Evolutionary conservation across 2,797 vertebrate species (phyloP), one percentile per base, ranked within the genome.

Genomic region (Sparidentex hasta): DNA sequence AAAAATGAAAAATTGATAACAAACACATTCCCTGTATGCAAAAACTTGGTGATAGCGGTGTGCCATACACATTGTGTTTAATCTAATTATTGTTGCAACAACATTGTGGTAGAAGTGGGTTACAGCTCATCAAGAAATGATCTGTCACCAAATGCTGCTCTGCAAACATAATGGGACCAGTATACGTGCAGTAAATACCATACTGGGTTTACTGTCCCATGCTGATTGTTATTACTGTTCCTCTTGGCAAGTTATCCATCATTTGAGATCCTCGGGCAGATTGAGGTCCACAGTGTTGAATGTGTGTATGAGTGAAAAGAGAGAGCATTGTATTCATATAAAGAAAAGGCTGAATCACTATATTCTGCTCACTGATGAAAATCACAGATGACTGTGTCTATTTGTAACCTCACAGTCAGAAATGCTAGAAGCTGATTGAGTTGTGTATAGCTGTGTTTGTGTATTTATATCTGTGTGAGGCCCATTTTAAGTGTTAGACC

Each of bases 211-310:
- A 48, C 29, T 83, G 65, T 68, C 46, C 23, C 76, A 51, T 57
- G 54, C 25, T 70, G 52, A 78, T 73, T 65, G 70, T 55, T 79
- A 83, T 81, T 68, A 83, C 61, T 83, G 62, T 62, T 83, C 21
- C 58, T 78, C 46, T 68, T 80, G 71, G 73, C 56, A 71, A 41
- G 46, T 75, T 71, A 62, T 70, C 41, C 56, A 46, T 46, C 33
- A 48, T 82, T 25, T 29, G 3, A 50, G 55, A 44, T 23, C 43
- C 48, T 62, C 0, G 17, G 71, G 65, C 75, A 47, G 50, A 38
- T 61, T 52, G 62, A 66, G 25, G 48, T 8, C 11, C 18, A 50
- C 47, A 20, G 13, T 65, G 16, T 54, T 66, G 21, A 66, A 2
- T 33, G 47, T 85, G 43, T 44, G 23, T 7, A 50, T 66, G 29